Percentiles rank a stretch among this genome's conserved stretches.
These are phyloP conservation scores for Trichonephila clavata DNA, from an alignment of 1,140 invertebrate species.

Conservation along the genomic window DNA sequence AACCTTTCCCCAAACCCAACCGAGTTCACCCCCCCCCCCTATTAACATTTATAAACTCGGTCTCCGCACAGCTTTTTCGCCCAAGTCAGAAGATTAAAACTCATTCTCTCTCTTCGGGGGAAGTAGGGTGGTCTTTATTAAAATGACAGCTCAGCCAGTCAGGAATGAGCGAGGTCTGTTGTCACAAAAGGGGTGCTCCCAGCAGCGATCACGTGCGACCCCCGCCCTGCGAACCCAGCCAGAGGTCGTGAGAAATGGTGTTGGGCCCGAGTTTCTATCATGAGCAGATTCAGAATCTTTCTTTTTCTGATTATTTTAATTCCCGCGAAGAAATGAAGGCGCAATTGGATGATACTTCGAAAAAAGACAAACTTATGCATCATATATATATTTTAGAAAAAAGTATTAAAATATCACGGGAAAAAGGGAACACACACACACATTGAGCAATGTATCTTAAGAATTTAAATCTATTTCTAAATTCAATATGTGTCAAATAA, in stretches of 20 bases:
- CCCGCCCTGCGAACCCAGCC: neutral
- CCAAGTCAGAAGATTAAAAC: constrained; percentile 11
- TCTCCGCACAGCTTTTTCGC: neutral
- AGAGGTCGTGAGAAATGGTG: neutral
- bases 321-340: no score
- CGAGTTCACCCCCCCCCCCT: neutral
- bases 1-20: neutral
- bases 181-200: constrained; percentile 1
- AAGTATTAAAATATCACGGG: no score
- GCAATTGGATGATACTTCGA: no score
- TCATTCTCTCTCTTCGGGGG: neutral
- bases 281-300: neutral
- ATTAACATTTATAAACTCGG: constrained; percentile 5
- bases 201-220: neutral
- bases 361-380: no score
- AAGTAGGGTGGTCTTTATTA: constrained; percentile 18
- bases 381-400: no score
- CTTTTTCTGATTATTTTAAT: no score
- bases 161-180: no score
- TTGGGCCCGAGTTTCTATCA: neutral
- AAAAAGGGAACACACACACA: no score
- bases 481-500: no score
- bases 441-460: no score
- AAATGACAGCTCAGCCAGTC: constrained; percentile 17
- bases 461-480: no score